Percentiles rank a stretch among this genome's conserved stretches.
phyloP scores from a whole-genome alignment of 2,113 vertebrate genomes.

The Phyllopteryx taeniolatus region DNA sequence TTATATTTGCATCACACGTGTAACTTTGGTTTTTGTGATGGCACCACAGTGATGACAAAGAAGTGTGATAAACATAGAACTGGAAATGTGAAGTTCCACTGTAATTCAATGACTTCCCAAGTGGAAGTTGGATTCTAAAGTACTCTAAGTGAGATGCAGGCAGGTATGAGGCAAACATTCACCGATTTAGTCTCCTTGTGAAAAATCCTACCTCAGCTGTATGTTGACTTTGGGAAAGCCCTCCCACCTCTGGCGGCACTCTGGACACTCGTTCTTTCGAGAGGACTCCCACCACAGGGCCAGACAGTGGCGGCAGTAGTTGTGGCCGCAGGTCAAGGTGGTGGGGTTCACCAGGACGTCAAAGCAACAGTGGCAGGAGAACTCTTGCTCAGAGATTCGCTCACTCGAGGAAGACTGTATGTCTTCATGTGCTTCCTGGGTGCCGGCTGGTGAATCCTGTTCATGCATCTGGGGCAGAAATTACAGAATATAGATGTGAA shows the following conservation, averaged over 20 bases:
- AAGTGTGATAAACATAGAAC: too few species aligned
- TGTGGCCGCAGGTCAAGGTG: constrained; percentile 94
- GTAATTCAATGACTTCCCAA: neutral
- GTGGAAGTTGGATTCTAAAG: neutral
- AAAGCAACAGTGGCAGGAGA: constrained; percentile 92
- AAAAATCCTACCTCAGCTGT: constrained; percentile 81
- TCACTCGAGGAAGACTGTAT: neutral
- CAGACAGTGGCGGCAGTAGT: constrained; percentile 91
- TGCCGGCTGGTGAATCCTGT: constrained; percentile 8
- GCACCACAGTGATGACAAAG: too few species aligned
- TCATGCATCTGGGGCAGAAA: constrained; percentile 41
- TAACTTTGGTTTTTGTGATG: too few species aligned
- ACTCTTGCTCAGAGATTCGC: constrained; percentile 79
- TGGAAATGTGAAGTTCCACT: too few species aligned
- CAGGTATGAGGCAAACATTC: neutral
- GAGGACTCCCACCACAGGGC: constrained; percentile 91
- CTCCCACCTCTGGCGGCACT: constrained; percentile 92
- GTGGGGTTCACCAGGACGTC: constrained; percentile 90
- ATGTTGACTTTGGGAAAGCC: constrained; percentile 96
- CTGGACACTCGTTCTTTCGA: constrained; percentile 88
- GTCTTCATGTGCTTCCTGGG: constrained; percentile 12
- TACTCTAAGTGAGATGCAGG: neutral
- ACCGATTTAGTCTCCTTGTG: neutral
- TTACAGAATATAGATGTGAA: neutral
- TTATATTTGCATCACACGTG: too few species aligned